Base-by-base conservation (phyloP, 2,797 vertebrate genomes). In the Cuniculus paca region DNA sequence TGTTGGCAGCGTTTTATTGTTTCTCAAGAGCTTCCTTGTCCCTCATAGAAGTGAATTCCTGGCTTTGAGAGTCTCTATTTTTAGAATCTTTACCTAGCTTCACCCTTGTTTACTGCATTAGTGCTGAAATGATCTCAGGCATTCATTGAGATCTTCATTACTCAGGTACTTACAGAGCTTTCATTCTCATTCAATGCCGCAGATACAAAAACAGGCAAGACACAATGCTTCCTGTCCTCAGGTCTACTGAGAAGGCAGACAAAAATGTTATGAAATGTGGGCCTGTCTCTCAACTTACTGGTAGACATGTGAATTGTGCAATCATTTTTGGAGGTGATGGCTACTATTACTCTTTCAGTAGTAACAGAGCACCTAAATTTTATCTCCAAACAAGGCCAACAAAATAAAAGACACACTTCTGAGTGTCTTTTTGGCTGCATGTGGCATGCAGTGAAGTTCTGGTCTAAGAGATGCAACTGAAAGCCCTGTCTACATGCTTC, bases 111-210 rank as follows among this genome's bases (percentile, higher is more conserved):
- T 87, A 83, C 28, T 89, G 10, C 83, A n/a, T 61, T 88, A 88
- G 36, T 77, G 78, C 78, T 85, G 60, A 92, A 60, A 78, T 31
- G 11, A 48, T 36, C 78, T 74, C 45, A 65, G 72, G 74, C 48
- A 82, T 92, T 19, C 19, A 36, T 79, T 34, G 65, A 95, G 54
- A 90, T 94, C 70, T 77, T 95, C 28, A 26, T 75, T 95, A 87
- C 78, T 91, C 45, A 94, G 88, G 75, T n/a, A 92, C 79, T 96
- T 96, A 63, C 65, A 81, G 39, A 95, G 42, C 11, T 92, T 90
- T 52, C 31, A 77, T 84, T 84, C 54, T 60, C 9, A 61, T 31
- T 88, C 31, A 92, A 20, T 42, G 14, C n/a, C 92, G 45, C 2
- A 90, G 34, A 91, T 50, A 70, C 0, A 5, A 94, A 95, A 95